These are phyloP conservation scores for Eilema griseolum DNA, from an alignment of 2,888 invertebrate species.

Conservation along the genomic window DNA sequence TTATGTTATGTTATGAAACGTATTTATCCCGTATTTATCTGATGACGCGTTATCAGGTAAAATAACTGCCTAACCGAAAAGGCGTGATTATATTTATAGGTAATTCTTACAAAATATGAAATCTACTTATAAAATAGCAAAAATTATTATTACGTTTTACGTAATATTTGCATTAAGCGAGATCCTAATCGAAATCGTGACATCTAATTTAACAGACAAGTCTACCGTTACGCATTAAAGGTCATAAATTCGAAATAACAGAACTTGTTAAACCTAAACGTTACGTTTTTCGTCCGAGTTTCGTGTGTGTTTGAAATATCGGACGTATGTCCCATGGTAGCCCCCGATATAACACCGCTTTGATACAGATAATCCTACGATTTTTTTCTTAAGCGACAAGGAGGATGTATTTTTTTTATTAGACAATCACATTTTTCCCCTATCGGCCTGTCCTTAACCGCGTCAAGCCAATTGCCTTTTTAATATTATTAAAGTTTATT, in stretches of 20 bases:
- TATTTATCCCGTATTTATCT: no score
- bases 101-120: no score
- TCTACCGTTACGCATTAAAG: not conserved
- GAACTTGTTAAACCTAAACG: no score
- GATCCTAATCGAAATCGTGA: not conserved
- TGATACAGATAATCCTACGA: constrained; percentile 38
- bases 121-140: no score
- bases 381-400: constrained; percentile 41
- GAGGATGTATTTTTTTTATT: constrained; percentile 39
- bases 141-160: no score
- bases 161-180: no score
- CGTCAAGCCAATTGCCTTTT: constrained; percentile 15
- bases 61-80: no score
- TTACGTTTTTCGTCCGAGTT: not conserved
- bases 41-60: no score
- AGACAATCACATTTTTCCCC: constrained; percentile 21
- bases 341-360: constrained; percentile 34
- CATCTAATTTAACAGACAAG: not conserved
- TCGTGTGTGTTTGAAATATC: not conserved
- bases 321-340: not conserved
- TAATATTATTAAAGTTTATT: not conserved
- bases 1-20: no score
- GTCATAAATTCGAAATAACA: not conserved
- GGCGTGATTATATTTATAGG: no score
- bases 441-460: not conserved